Base-by-base conservation (phyloP, 2,888 invertebrate genomes). In the Cynaeus angustus region DNA sequence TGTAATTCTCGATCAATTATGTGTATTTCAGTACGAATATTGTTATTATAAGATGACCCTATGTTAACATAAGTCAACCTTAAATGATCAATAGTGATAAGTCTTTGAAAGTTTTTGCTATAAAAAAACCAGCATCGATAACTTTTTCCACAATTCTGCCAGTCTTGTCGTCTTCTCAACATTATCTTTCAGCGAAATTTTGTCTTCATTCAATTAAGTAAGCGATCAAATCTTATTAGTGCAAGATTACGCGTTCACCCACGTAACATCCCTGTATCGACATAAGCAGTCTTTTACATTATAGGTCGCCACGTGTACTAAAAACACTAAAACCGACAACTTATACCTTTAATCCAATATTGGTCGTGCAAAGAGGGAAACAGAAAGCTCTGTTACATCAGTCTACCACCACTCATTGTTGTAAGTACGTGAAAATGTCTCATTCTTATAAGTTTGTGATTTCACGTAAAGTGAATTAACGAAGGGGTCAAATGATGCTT, bases 401-500 rank as follows among this genome's bases (percentile, higher is more conserved):
- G 26, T 55, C 9, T 6, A 12, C 14, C 12, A 10, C 13, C n/a
- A 38, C 38, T 4, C 38, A 38, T n/a, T 6, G 33, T n/a, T 5
- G 41, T 41, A 16, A 55, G 38, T 55, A 16, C n/a, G 5, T 9
- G 30, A 12, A 33, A 41, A 21, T 26, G 3, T 9, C 43, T 9
- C 9, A 55, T 3, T n/a, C 8, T n/a, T 30, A 12, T 16, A 12
- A 28, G 9, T 59, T 46, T 26, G 48, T 61, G 61, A 65, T 65
- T 65, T 53, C 30, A 28, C 45, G 53, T 65, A 43, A 64, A 64
- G 28, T 14, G 46, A 46, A 41, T 62, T 64, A 65, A 53, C 13
- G 33, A 45, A 30, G 43, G n/a, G 65, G 65, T 65, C 65, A 65
- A 65, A 43, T 65, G 45, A 30, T 30, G 45, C 65, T 64, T 65